Evolutionary conservation across 2,888 invertebrate genomes (phyloP), one percentile per base, ranked within the genome.

Genomic region (Julus scanicus): DNA sequence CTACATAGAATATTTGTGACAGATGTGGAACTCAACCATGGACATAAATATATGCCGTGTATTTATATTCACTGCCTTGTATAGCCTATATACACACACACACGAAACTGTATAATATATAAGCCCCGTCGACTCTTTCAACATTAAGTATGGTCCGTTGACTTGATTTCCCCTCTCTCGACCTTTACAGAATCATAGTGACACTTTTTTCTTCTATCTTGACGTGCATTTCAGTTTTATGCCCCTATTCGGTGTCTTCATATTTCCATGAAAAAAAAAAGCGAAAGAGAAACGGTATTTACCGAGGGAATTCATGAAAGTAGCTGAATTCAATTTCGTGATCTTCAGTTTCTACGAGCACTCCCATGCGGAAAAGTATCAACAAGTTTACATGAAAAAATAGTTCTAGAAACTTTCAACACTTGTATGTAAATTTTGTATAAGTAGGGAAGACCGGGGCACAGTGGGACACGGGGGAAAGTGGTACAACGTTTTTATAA

Each of bases 71-170:
- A 71, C 71, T 71, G 71, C 71, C 71, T 71, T 71, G 71, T n/a
- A n/a, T 71, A 71, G 71, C 20, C 20, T 20, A n/a, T 20, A 20
- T 20, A 63, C 2, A 63, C n/a, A n/a, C n/a, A 44, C 63, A 29
- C 29, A 71, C 20, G 71, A 71, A 71, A 71, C 71, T 71, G 71
- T 71, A 71, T 71, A 71, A 71, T 71, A 71, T 71, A 71, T 71
- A 71, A 71, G 71, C 71, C 71, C n/a, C 71, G 71, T 20, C 80
- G 80, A 80, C 80, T 80, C 80, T 80, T 80, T 80, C 80, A 80
- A 80, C 80, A 80, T 80, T 80, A 80, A 80, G 80, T 80, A 80
- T 80, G 80, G 80, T 80, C 80, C 80, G 80, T 80, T 37, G 80
- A 80, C 80, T 80, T 37, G 37, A 80, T 80, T 80, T 80, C 80